These are phyloP conservation scores for Ailuropoda melanoleuca DNA, from an alignment of 2,113 vertebrate species.

Conservation along the genomic window DNA sequence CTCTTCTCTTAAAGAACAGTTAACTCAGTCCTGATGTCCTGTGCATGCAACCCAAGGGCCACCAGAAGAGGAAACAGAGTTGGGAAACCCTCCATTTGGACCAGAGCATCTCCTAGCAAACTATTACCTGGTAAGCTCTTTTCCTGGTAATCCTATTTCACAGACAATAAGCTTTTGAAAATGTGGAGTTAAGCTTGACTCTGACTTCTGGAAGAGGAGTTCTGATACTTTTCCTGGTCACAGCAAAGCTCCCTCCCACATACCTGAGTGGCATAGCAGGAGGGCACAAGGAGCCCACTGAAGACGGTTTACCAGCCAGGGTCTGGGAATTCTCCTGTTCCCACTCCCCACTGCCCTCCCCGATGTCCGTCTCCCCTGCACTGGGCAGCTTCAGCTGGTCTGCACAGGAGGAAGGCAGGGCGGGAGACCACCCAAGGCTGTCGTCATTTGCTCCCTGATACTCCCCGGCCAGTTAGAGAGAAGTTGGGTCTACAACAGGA, in stretches of 20 bases:
- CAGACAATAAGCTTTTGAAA: not conserved
- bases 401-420: not conserved
- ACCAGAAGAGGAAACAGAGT: fast-evolving
- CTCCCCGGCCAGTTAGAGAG: not conserved
- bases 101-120: not conserved
- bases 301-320: not conserved
- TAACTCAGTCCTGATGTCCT: not conserved
- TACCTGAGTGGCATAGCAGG: fast-evolving
- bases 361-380: not conserved
- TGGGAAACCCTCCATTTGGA: not conserved
- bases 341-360: not conserved
- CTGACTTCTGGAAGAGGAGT: not conserved
- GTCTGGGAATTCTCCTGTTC: not conserved
- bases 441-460: not conserved
- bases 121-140: not conserved
- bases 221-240: not conserved
- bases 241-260: fast-evolving
- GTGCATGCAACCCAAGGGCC: not conserved
- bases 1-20: too few relatives aligned
- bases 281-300: not conserved
- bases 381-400: not conserved
- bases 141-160: not conserved
- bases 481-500: not conserved
- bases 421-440: not conserved
- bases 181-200: fast-evolving